A percentile compares a stretch with the other conserved stretches of the same genome.
Evolutionary conservation across 2,113 vertebrate genomes (phyloP).

Genomic region (Ceyx melanurus): DNA sequence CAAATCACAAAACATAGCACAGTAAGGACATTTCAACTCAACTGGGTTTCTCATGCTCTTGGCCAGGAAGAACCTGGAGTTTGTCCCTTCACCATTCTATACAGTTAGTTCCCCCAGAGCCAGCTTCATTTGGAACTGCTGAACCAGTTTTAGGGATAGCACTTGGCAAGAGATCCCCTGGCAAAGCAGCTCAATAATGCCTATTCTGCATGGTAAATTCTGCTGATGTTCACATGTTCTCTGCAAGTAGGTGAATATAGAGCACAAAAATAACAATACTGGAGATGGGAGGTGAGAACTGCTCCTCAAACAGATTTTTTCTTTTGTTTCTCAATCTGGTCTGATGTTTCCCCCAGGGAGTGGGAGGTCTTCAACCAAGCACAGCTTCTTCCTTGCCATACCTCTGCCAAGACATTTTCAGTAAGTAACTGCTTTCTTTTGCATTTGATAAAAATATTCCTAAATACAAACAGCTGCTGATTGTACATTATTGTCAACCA

Average conservation of each 20-base stretch:
- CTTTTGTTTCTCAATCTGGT: not conserved
- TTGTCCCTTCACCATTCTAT: not conserved
- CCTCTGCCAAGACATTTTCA: not conserved
- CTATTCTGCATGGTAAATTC: not conserved
- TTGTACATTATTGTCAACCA: not conserved
- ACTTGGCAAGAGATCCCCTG: not conserved
- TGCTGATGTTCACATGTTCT: not conserved
- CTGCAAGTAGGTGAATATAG: not conserved
- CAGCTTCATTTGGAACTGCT: not conserved
- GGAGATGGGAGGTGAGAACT: not conserved
- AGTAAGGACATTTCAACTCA: not conserved
- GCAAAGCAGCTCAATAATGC: accelerated
- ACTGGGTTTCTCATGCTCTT: not conserved
- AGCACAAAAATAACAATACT: not conserved
- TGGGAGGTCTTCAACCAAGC: not conserved
- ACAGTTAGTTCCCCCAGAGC: accelerated
- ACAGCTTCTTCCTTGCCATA: not conserved
- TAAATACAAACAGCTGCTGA: not conserved
- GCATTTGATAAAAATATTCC: not conserved
- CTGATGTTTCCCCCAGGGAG: not conserved
- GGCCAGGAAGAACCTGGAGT: not conserved
- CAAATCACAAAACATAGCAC: not conserved
- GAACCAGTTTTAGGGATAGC: not conserved
- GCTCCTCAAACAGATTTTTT: not conserved
- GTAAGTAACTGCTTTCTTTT: not conserved